phyloP scores from a whole-genome alignment of 2,113 vertebrate genomes.

The Peromyscus leucopus region DNA sequence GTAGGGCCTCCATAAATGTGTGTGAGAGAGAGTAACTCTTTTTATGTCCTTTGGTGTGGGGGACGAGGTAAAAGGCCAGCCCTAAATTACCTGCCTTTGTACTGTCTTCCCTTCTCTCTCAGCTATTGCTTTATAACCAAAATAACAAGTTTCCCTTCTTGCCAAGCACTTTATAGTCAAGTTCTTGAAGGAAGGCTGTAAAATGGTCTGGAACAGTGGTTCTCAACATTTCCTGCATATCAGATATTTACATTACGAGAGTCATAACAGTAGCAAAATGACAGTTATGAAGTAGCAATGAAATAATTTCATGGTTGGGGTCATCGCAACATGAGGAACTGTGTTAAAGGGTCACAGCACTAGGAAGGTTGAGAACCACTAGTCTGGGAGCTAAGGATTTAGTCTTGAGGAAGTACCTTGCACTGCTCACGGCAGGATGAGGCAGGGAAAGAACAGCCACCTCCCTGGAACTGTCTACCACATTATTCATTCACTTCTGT shows the following conservation, averaged over 20 bases:
- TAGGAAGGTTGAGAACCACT: neutral
- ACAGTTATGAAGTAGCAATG: neutral
- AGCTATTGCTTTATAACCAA: neutral
- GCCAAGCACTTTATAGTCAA: neutral
- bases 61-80: neutral
- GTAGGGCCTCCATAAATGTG: neutral
- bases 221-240: neutral
- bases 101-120: neutral
- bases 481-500: conserved; percentile 16
- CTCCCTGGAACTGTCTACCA: neutral
- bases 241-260: neutral
- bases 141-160: neutral
- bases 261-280: neutral
- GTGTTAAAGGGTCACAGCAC: neutral
- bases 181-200: neutral
- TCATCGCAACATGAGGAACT: neutral
- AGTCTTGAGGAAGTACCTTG: accelerated
- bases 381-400: neutral
- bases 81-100: neutral
- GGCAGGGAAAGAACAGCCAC: neutral
- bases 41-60: neutral
- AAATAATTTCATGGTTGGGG: neutral
- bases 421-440: neutral
- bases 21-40: neutral
- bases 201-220: neutral